These are phyloP conservation scores for Delphinapterus leucas DNA, from an alignment of 2,113 vertebrate species.

Conservation along the genomic window DNA sequence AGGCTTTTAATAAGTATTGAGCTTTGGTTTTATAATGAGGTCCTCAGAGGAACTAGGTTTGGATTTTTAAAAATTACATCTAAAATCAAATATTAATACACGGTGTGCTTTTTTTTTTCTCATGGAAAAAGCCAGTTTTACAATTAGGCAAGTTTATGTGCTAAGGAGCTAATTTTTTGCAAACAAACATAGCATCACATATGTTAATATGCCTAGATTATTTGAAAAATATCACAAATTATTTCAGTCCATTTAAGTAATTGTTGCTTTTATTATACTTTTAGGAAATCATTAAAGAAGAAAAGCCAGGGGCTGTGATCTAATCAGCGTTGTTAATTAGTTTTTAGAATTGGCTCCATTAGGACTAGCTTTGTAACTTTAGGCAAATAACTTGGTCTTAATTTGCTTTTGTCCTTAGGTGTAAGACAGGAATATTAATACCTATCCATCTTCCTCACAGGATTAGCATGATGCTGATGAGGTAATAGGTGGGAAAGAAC, in stretches of 20 bases:
- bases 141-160: neutral
- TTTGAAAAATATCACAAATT: slow-evolving; percentile 1
- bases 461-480: neutral
- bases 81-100: neutral
- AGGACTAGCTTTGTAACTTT: neutral
- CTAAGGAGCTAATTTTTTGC: neutral
- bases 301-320: neutral
- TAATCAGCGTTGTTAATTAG: neutral
- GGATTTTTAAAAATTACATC: neutral
- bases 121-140: neutral
- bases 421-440: neutral
- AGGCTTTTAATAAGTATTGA: neutral
- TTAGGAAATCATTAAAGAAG: slow-evolving; percentile 3
- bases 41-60: neutral
- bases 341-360: neutral
- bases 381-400: neutral
- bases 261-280: neutral
- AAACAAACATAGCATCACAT: neutral
- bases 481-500: neutral
- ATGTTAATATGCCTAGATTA: neutral
- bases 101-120: neutral
- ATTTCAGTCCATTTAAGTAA: neutral
- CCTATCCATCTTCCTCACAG: neutral
- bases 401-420: slow-evolving; percentile 29
- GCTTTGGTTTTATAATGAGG: slow-evolving; percentile 10